phyloP scores from a whole-genome alignment of 1,140 invertebrate genomes.

The Vanessa tameamea region DNA sequence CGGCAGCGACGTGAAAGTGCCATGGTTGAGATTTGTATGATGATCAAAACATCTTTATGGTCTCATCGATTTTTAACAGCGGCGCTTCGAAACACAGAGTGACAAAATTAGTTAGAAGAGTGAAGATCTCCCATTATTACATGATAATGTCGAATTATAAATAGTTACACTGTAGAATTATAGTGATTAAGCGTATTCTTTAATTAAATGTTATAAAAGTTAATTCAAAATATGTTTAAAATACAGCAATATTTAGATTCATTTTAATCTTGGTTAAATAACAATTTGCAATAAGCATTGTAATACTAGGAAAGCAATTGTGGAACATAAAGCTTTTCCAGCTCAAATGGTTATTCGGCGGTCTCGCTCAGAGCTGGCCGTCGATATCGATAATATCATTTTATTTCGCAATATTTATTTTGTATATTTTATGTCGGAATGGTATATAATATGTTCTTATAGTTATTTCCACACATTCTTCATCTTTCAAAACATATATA shows the following conservation, averaged over 20 bases:
- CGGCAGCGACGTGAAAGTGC: not conserved
- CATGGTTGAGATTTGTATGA: not conserved
- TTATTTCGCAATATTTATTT: not conserved
- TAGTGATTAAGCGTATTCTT: not conserved
- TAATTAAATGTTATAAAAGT: not conserved
- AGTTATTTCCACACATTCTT: too few species aligned
- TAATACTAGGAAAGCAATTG: constrained; percentile 3
- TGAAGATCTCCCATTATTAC: not conserved
- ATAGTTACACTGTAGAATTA: not conserved
- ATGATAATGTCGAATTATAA: not conserved
- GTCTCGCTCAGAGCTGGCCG: not conserved
- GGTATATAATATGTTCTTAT: too few species aligned
- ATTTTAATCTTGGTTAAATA: constrained; percentile 16
- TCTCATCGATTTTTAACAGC: constrained; percentile 36
- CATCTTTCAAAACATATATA: too few species aligned
- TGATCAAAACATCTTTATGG: constrained; percentile 36
- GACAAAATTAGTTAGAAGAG: not conserved
- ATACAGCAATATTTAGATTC: not conserved
- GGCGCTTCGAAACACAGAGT: constrained; percentile 1
- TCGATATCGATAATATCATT: constrained; percentile 12
- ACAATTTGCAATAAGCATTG: constrained; percentile 21
- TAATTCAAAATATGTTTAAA: not conserved
- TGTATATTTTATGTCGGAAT: too few species aligned
- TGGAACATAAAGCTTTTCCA: constrained; percentile 6
- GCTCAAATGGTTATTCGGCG: constrained; percentile 1